These are phyloP conservation scores for Drosophila subsilvestris DNA, from an alignment of 2,888 invertebrate genomes.

Conservation along the genomic window DNA sequence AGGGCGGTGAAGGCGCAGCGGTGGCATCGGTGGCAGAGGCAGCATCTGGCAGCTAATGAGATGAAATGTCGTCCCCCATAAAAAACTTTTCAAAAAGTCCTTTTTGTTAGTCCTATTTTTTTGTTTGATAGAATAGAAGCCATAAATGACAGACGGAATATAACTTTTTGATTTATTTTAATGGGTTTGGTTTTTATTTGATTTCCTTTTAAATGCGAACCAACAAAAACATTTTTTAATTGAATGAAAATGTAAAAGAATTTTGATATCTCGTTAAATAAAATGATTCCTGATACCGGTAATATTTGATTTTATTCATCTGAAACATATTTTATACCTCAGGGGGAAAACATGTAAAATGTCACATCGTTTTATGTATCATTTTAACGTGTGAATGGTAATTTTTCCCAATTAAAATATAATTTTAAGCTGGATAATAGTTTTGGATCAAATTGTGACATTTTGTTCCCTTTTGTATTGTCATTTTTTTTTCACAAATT, in stretches of 20 bases:
- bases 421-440: too few species aligned
- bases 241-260: not conserved
- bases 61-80: slow-evolving; percentile 34
- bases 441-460: too few species aligned
- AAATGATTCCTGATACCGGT: not conserved
- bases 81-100: slow-evolving; percentile 23
- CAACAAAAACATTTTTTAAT: slow-evolving; percentile 21
- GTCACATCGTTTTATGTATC: too few species aligned
- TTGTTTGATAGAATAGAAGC: not conserved
- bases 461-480: too few species aligned
- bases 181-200: slow-evolving; percentile 28
- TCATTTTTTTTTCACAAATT: too few species aligned
- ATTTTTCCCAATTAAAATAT: too few species aligned
- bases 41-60: slow-evolving; percentile 38
- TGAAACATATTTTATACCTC: too few species aligned
- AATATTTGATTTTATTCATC: slow-evolving; percentile 13
- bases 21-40: not conserved
- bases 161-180: slow-evolving; percentile 38
- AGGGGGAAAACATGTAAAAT: too few species aligned
- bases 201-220: slow-evolving; percentile 4
- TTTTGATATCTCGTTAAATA: slow-evolving; percentile 4
- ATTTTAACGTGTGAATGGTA: too few species aligned
- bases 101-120: slow-evolving; percentile 15
- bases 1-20: not conserved
- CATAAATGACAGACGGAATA: slow-evolving; percentile 39